Evolutionary conservation across 2,797 vertebrate species (phyloP).

Genomic region (Sebastes miniatus): DNA sequence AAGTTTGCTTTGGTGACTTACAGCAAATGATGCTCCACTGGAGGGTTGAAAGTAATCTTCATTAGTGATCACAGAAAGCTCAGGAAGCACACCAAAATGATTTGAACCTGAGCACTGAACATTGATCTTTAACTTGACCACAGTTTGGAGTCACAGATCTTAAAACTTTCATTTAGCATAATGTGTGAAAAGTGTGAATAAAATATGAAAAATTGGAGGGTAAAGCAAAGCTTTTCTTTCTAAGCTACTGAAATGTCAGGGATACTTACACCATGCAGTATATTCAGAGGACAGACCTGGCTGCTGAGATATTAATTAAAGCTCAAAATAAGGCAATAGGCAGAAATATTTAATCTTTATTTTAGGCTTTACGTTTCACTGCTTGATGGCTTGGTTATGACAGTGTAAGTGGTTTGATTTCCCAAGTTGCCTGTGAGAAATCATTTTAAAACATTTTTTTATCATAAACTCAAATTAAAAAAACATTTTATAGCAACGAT

Average conservation of each 20-base stretch:
- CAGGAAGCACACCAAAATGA: not conserved
- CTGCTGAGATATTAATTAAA: not conserved
- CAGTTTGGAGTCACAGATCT: not conserved
- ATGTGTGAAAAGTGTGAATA: not conserved
- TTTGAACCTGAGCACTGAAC: not conserved
- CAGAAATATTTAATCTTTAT: not conserved
- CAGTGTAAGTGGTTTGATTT: constrained; percentile 5
- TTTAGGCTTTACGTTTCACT: not conserved
- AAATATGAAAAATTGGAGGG: not conserved
- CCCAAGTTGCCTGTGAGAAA: not conserved
- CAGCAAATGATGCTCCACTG: not conserved
- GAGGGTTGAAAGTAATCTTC: not conserved
- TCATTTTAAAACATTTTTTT: not conserved
- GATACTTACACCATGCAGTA: not conserved
- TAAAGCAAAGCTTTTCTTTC: not conserved
- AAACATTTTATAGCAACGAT: not conserved
- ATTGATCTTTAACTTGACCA: no score
- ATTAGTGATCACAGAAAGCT: not conserved
- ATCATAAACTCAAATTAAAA: not conserved
- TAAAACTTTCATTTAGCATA: not conserved
- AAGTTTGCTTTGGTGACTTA: not conserved
- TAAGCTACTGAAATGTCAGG: constrained; percentile 2
- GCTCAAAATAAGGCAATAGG: not conserved
- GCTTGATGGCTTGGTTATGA: not conserved
- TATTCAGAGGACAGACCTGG: not conserved